Evolutionary conservation across 2,888 invertebrate species (phyloP), one percentile per base, ranked within the genome.

Genomic region (Apotomis betuletana): DNA sequence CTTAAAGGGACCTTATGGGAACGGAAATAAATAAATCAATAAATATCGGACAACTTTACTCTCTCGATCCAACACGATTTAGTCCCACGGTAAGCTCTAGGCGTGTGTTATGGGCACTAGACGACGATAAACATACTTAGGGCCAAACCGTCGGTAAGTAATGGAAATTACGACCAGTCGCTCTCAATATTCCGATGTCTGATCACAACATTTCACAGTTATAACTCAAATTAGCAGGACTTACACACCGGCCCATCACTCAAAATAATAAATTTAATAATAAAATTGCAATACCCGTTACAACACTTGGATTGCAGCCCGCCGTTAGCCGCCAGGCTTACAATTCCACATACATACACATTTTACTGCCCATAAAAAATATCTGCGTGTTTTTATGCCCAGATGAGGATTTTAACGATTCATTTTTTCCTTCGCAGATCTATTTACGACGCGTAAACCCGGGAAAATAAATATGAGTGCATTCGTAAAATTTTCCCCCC

Each of bases 291-390:
- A 46, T 27, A 46, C 8, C 8, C 49, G 38, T 62, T 70, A 49
- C 49, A 61, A 74, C 75, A 74, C 78, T 75, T 75, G 67, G 75
- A 78, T 80, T 77, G 76, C 76, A 75, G 78, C 75, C 77, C 75
- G 75, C 60, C 41, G 61, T 67, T 67, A 71, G 71, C 71, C 57
- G 38, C 44, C 49, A 44, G 46, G 78, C 81, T 81, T 83, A 86
- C 85, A 83, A 84, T 83, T 83, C 80, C 80, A 80, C 83, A 83
- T 81, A 80, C 83, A 83, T 81, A 81, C 83, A 78, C 80, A 79
- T 84, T 87, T 88, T 87, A 88, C 85, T 82, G 84, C 77, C 81
- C 83, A 83, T 89, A 87, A 89, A 89, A 84, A 87, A 87, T 84
- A 84, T 83, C 80, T 79, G 78, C 79, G 80, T 81, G 82, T 83